Conservation (phyloP, 2,888 invertebrate genomes). For the Listrodromus nycthemerus region DNA sequence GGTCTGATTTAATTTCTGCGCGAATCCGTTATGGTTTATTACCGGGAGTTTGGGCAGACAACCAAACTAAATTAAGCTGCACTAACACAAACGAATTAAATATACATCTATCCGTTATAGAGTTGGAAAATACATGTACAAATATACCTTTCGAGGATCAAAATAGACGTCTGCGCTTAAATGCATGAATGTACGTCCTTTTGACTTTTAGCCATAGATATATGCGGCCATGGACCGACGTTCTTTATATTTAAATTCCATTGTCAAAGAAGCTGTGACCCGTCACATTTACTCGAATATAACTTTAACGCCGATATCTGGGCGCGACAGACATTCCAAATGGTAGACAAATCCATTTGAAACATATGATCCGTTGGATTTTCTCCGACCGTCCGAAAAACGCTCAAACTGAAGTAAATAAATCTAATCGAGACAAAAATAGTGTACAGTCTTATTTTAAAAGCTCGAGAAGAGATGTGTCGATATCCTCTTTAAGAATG, state of each 20-base stretch:
- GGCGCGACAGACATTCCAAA: neutral
- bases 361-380: neutral
- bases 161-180: too few relatives aligned
- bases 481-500: neutral
- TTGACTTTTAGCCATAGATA: neutral
- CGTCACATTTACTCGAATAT: constrained; percentile 25
- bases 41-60: too few relatives aligned
- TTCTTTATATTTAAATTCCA: neutral
- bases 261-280: constrained; percentile 1
- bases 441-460: neutral
- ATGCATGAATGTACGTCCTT: neutral
- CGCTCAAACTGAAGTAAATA: too few relatives aligned
- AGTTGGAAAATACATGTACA: neutral
- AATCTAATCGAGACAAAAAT: neutral
- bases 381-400: neutral
- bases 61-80: too few relatives aligned
- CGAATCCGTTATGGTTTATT: too few relatives aligned
- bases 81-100: too few relatives aligned
- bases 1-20: too few relatives aligned
- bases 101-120: neutral
- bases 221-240: neutral
- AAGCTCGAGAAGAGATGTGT: neutral
- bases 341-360: neutral
- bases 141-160: too few relatives aligned
- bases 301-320: constrained; percentile 37